phyloP scores from a whole-genome alignment of 2,113 vertebrate species.

The Chionomys nivalis region DNA sequence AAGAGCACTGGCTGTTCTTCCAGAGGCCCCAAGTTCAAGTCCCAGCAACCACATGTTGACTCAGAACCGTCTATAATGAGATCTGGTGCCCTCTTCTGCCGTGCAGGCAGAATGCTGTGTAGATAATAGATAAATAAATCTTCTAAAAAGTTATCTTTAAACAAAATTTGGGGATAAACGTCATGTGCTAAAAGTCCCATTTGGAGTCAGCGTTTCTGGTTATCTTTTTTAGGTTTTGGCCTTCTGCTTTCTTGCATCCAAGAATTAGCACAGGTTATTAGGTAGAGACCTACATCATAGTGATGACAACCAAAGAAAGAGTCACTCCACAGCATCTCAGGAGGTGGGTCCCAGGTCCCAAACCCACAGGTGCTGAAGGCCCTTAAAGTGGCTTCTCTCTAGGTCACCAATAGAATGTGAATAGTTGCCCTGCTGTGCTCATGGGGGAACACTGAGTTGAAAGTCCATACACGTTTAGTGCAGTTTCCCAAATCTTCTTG shows the following conservation, averaged over 20 bases:
- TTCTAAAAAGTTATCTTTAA: constrained; percentile 15
- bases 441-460: background rate
- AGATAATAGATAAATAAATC: too few species aligned
- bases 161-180: background rate
- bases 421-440: background rate
- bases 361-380: background rate
- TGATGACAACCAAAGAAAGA: background rate
- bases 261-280: background rate
- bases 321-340: background rate
- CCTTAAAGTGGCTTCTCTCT: background rate
- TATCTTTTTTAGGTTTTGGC: background rate
- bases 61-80: too few species aligned
- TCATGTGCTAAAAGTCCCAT: background rate
- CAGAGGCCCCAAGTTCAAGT: too few species aligned
- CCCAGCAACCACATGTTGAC: too few species aligned
- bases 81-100: too few species aligned
- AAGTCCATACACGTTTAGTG: background rate
- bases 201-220: background rate
- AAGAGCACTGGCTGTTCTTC: too few species aligned
- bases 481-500: background rate
- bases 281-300: background rate
- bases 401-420: background rate
- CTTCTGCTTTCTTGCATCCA: background rate
- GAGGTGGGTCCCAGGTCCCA: background rate
- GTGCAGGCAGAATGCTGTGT: too few species aligned